phyloP scores from a whole-genome alignment of 2,888 invertebrate genomes.

The Callinectes sapidus region DNA sequence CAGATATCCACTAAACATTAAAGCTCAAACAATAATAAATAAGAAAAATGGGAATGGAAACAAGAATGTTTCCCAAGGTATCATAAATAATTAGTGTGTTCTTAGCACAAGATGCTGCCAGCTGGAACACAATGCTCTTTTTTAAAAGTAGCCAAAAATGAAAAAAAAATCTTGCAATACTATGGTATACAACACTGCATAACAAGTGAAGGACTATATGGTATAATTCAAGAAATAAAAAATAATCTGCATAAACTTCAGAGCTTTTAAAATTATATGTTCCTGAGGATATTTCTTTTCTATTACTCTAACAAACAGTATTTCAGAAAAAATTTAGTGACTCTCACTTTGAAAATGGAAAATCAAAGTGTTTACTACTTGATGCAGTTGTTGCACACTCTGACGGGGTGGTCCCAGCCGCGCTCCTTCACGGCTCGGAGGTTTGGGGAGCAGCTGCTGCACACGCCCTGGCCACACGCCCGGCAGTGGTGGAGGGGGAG shows the following conservation, averaged over 20 bases:
- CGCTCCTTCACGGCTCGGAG: slow-evolving; percentile 76
- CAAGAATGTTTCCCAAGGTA: background rate
- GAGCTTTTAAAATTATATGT: background rate
- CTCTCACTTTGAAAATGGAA: background rate
- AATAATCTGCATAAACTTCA: background rate
- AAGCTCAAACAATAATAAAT: background rate
- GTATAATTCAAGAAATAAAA: background rate
- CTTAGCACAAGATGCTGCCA: background rate
- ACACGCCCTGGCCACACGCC: slow-evolving; percentile 84
- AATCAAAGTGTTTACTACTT: slow-evolving; percentile 74
- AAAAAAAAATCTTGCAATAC: background rate
- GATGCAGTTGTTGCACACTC: slow-evolving; percentile 79
- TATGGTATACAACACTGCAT: background rate
- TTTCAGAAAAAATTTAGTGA: slow-evolving; percentile 1
- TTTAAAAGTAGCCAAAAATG: background rate
- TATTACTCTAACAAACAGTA: background rate
- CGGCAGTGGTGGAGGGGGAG: slow-evolving; percentile 82
- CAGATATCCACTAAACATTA: background rate
- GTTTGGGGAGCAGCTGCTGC: slow-evolving; percentile 78
- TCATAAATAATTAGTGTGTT: background rate
- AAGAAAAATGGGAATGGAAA: background rate
- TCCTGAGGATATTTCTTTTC: slow-evolving; percentile 23
- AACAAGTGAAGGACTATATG: background rate
- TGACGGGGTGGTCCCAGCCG: slow-evolving; percentile 78
- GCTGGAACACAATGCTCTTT: background rate